phyloP scores from a whole-genome alignment of 2,113 vertebrate genomes.

The Sylvilagus bachmani region DNA sequence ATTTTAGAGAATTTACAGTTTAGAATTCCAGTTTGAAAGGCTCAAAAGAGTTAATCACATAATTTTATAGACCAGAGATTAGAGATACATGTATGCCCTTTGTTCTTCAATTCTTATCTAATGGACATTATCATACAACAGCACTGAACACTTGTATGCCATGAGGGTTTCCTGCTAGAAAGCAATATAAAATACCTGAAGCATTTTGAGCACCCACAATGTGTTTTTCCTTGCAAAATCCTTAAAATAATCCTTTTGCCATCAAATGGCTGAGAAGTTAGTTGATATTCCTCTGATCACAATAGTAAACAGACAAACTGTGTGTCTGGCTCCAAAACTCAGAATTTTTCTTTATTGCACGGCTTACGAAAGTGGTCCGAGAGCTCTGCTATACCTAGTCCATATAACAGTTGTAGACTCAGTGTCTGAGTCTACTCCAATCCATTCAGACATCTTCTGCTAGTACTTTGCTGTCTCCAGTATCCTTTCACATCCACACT shows the following conservation, averaged over 20 bases:
- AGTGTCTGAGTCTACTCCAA: not conserved
- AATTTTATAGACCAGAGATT: not conserved
- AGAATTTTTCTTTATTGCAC: not conserved
- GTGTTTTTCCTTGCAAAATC: not conserved
- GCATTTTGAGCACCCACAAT: not conserved
- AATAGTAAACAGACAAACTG: not conserved
- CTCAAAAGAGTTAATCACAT: not conserved
- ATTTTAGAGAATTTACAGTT: not conserved
- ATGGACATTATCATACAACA: not conserved
- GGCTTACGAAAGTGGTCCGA: not conserved
- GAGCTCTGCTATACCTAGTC: not conserved
- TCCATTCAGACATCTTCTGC: not conserved
- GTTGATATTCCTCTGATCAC: not conserved
- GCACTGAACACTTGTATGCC: not conserved
- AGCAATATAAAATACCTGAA: not conserved
- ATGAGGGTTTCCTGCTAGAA: not conserved
- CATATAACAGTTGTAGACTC: no score
- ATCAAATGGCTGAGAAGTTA: not conserved
- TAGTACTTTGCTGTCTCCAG: not conserved
- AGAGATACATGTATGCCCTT: not conserved
- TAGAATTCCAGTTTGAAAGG: not conserved
- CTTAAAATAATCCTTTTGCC: not conserved
- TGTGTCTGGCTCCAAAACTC: not conserved
- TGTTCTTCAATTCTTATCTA: not conserved
- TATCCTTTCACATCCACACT: not conserved